These are phyloP conservation scores for Epizoanthus stellaris DNA, from an alignment of 92 coral and sea anemone species.

Conservation along the genomic window DNA sequence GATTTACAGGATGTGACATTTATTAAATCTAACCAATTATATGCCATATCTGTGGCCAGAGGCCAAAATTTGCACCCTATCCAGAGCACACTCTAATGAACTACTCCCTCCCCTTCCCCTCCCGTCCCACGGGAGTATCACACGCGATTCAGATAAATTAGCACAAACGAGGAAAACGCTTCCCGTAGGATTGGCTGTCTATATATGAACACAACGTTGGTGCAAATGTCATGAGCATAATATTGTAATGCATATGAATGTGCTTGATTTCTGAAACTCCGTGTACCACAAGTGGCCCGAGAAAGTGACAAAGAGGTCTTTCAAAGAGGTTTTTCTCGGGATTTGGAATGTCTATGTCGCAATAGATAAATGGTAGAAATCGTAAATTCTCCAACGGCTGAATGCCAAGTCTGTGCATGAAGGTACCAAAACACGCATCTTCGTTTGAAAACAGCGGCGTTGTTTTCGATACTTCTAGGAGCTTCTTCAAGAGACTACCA, in stretches of 20 bases:
- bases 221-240: conserved; percentile 67
- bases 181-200: conserved; percentile 35
- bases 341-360: conserved; percentile 49
- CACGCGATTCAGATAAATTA: not conserved
- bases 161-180: not conserved
- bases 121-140: no score
- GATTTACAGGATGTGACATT: no score
- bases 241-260: conserved; percentile 76
- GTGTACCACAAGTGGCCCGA: conserved; percentile 77
- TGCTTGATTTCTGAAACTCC: conserved; percentile 60
- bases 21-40: no score
- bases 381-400: conserved; percentile 54
- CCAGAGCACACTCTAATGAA: no score
- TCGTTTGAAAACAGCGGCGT: conserved; percentile 73
- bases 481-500: conserved; percentile 65
- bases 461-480: conserved; percentile 50
- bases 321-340: conserved; percentile 27
- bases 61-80: no score
- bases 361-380: conserved; percentile 76
- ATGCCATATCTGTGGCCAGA: no score
- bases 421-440: conserved; percentile 82
- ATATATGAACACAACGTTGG: conserved; percentile 72
- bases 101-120: no score
- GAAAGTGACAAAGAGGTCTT: conserved; percentile 80
- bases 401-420: conserved; percentile 60